phyloP scores from a whole-genome alignment of 2,113 vertebrate species.

The Vidua chalybeata region DNA sequence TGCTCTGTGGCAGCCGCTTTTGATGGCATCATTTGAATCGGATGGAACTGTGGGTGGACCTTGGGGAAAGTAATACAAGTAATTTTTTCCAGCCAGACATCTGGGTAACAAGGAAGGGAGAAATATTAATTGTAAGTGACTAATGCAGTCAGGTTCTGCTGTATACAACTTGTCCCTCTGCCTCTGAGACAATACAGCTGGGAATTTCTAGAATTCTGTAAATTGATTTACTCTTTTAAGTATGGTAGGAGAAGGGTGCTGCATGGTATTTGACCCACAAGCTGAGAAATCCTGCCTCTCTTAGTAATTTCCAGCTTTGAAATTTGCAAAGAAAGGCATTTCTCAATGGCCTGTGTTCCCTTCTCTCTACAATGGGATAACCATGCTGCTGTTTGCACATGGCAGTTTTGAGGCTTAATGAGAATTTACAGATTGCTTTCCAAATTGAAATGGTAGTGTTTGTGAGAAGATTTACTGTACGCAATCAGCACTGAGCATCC shows the following conservation, averaged over 20 bases:
- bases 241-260: not conserved
- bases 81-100: conserved; percentile 1
- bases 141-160: not conserved
- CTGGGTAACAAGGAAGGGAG: not conserved
- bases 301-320: not conserved
- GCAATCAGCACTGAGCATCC: not conserved
- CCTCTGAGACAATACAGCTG: not conserved
- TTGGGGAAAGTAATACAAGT: not conserved
- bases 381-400: not conserved
- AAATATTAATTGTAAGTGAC: conserved; percentile 15
- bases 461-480: not conserved
- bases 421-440: not conserved
- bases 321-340: not conserved
- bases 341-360: not conserved
- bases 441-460: not conserved
- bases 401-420: not conserved
- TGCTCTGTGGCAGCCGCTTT: not conserved
- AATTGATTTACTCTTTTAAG: not conserved
- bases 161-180: not conserved
- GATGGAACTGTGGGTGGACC: not conserved
- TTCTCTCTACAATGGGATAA: not conserved
- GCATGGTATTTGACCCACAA: not conserved
- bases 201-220: not conserved
- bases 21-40: not conserved
- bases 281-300: not conserved